Evolutionary conservation across 2,113 vertebrate genomes (phyloP), one percentile per base, ranked within the genome.

Genomic region (Pionites leucogaster): DNA sequence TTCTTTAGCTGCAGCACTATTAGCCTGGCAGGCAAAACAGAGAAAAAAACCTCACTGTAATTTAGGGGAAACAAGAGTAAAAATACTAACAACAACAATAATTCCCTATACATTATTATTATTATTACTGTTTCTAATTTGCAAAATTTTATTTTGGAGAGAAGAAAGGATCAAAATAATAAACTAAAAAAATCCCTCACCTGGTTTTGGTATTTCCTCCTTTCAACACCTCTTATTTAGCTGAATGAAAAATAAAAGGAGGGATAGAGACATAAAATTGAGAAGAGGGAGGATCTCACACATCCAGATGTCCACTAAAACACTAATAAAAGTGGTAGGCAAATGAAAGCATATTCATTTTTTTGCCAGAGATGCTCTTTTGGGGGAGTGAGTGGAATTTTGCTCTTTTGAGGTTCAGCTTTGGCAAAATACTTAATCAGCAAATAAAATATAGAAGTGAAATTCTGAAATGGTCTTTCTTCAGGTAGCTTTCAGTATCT

Each of bases 231-330:
- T 78, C 31, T 83, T 86, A 31, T 5, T 79, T 65, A 60, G 19
- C 57, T 44, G 91, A 90, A 70, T 29, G 7, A 16, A 65, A 55
- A 91, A 24, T 67, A 57, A 55, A 33, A n/a, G 9, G 13, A 92
- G 17, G 20, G 35, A 78, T 78, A 33, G 47, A 91, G 65, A 55
- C 39, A 89, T 59, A 78, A 90, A 18, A 39, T 71, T 39, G 68
- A 93, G 88, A 95, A 76, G 1, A 53, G 33, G 69, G 77, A 75
- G 52, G 86, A 72, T 77, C 57, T 89, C 84, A 89, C 31, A 65
- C 63, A 67, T 90, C 75, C 81, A 95, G 53, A 86, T 92, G 88
- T 78, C 87, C 69, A 68, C 55, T 92, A 84, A 97, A 88, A 19
- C 17, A 62, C 65, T 67, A 91, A 90, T 88, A 76, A 82, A 86